These are phyloP conservation scores for Tinea trinotella DNA, from an alignment of 2,888 invertebrate species.

Conservation along the genomic window DNA sequence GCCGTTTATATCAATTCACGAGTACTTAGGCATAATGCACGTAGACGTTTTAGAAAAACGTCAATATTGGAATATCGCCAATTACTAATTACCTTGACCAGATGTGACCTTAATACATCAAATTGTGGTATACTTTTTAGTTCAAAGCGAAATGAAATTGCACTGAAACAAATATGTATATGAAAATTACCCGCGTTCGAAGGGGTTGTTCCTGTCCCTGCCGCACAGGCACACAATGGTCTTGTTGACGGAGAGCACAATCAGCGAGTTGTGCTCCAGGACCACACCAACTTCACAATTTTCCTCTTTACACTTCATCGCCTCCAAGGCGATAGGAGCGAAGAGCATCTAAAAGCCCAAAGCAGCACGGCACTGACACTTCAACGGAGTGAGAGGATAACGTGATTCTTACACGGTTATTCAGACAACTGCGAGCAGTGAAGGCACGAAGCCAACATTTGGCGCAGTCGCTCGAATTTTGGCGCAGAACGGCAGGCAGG, in stretches of 20 bases:
- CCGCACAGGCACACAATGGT: constrained; percentile 70
- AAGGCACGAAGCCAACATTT: constrained; percentile 42
- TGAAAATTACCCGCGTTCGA: constrained; percentile 67
- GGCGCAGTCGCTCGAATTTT: constrained; percentile 39
- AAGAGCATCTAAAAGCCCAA: constrained; percentile 64
- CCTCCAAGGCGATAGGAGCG: constrained; percentile 67
- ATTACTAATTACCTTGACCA: constrained; percentile 51
- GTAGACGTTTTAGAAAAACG: constrained; percentile 8
- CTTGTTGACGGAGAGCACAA: constrained; percentile 66
- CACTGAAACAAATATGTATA: constrained; percentile 36
- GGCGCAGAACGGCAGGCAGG: constrained; percentile 46
- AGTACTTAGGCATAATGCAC: constrained; percentile 15
- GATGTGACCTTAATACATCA: constrained; percentile 44
- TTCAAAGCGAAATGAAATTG: too few relatives aligned
- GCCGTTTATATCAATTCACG: background rate
- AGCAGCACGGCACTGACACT: constrained; percentile 24
- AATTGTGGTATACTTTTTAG: background rate
- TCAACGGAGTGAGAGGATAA: constrained; percentile 27
- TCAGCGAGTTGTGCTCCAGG: constrained; percentile 66
- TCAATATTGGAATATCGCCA: constrained; percentile 35
- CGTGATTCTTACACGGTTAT: constrained; percentile 20
- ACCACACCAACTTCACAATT: constrained; percentile 70
- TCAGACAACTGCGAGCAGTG: constrained; percentile 29
- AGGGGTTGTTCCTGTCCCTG: constrained; percentile 55
- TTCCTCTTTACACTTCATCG: constrained; percentile 73